phyloP scores from a whole-genome alignment of 2,888 invertebrate species.

The Meandrusa payeni region DNA sequence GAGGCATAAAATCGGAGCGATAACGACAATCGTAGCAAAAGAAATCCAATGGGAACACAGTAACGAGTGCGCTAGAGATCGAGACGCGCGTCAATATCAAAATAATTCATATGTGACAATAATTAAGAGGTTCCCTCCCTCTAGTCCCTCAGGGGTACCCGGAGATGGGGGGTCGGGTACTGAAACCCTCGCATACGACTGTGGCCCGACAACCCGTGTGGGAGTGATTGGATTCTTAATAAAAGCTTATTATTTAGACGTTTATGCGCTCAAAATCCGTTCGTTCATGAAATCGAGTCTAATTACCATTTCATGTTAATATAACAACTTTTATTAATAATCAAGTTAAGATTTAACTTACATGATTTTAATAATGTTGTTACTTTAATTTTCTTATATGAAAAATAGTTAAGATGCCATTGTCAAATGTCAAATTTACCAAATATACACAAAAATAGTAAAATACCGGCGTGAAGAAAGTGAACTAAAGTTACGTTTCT shows the following conservation, averaged over 20 bases:
- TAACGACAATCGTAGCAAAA: slow-evolving; percentile 27
- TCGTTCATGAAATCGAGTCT: slow-evolving; percentile 11
- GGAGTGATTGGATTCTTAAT: slow-evolving; percentile 41
- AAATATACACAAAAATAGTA: too few relatives aligned
- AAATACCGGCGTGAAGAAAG: too few relatives aligned
- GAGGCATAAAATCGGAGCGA: slow-evolving; percentile 24
- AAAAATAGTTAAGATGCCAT: too few relatives aligned
- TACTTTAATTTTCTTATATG: too few relatives aligned
- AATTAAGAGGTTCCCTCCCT: slow-evolving; percentile 62
- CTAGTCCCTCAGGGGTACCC: slow-evolving; percentile 42
- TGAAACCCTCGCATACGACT: slow-evolving; percentile 40
- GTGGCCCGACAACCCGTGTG: slow-evolving; percentile 32
- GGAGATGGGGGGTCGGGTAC: slow-evolving; percentile 38
- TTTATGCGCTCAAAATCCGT: slow-evolving; percentile 12
- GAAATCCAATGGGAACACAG: slow-evolving; percentile 35
- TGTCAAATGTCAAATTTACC: too few relatives aligned
- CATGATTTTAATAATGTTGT: too few relatives aligned
- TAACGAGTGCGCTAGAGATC: slow-evolving; percentile 35
- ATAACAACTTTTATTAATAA: not conserved
- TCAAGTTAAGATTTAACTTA: too few relatives aligned
- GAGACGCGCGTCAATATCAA: slow-evolving; percentile 61
- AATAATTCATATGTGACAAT: slow-evolving; percentile 77
- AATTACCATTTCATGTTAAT: slow-evolving; percentile 4
- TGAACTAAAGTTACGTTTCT: too few relatives aligned
- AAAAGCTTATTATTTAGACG: slow-evolving; percentile 30